These are phyloP conservation scores for Bombus consobrinus DNA, from an alignment of 1,140 invertebrate genomes.

Conservation along the genomic window DNA sequence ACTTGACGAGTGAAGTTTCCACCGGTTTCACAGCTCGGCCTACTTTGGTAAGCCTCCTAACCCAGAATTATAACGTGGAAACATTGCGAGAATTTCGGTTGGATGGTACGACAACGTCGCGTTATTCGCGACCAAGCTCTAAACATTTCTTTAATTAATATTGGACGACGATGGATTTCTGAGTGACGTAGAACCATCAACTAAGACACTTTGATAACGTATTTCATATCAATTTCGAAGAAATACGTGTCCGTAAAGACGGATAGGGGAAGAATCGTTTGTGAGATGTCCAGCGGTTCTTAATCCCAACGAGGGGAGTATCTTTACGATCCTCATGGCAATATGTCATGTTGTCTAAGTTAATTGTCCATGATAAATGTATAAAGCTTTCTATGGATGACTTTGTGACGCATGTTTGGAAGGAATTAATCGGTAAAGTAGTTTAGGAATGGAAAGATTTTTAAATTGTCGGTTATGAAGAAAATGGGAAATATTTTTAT, in stretches of 20 bases:
- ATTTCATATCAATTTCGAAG: background rate
- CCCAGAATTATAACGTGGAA: conserved; percentile 38
- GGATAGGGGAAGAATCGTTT: background rate
- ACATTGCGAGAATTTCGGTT: conserved; percentile 8
- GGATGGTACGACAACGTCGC: background rate
- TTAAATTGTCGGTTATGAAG: too few relatives aligned
- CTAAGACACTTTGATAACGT: background rate
- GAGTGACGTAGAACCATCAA: background rate
- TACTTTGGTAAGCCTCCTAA: conserved; percentile 39
- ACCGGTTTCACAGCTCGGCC: conserved; percentile 44
- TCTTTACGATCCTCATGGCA: background rate
- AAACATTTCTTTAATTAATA: background rate
- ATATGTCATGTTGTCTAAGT: background rate
- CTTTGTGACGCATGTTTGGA: background rate
- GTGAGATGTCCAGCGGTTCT: background rate
- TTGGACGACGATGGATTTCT: background rate
- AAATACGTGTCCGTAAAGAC: background rate
- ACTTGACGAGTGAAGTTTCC: conserved; percentile 37
- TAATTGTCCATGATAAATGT: background rate
- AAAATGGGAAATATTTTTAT: too few relatives aligned
- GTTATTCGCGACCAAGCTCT: background rate
- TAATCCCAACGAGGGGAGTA: background rate
- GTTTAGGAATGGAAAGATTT: too few relatives aligned
- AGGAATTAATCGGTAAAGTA: background rate
- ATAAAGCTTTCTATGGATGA: background rate